These are phyloP conservation scores for Lagocephalus sceleratus DNA, from an alignment of 2,797 vertebrate genomes.

Conservation along the genomic window DNA sequence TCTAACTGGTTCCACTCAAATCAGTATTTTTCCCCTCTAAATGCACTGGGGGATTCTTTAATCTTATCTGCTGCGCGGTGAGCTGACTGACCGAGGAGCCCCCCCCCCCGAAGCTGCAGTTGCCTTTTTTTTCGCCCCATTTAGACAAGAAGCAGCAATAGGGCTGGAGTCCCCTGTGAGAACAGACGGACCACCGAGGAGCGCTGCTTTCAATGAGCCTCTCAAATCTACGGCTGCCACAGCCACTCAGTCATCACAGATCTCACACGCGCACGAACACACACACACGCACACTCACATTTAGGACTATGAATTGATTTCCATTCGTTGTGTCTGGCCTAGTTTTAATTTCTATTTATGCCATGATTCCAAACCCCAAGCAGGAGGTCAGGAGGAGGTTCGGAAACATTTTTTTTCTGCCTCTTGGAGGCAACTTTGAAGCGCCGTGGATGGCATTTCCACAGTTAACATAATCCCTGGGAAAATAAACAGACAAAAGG, in stretches of 20 bases:
- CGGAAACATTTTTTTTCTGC: slow-evolving; percentile 42
- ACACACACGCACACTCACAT: slow-evolving; percentile 21
- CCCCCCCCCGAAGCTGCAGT: slow-evolving; percentile 38
- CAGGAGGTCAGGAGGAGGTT: slow-evolving; percentile 3
- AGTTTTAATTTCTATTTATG: not conserved
- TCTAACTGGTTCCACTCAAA: not conserved
- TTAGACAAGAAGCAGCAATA: slow-evolving; percentile 59
- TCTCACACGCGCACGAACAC: slow-evolving; percentile 41
- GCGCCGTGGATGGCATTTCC: slow-evolving; percentile 33
- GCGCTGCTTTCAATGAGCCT: slow-evolving; percentile 56
- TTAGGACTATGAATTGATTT: not conserved
- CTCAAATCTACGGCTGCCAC: slow-evolving; percentile 68
- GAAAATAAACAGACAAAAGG: slow-evolving; percentile 68
- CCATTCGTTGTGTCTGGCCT: not conserved
- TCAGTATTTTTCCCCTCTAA: not conserved
- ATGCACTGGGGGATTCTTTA: not conserved
- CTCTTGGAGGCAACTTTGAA: slow-evolving; percentile 54
- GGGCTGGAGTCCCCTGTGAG: slow-evolving; percentile 69
- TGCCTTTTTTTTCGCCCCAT: slow-evolving; percentile 48
- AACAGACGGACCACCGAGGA: slow-evolving; percentile 75
- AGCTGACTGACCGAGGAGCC: slow-evolving; percentile 15
- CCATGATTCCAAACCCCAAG: not conserved
- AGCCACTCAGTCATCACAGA: slow-evolving; percentile 69
- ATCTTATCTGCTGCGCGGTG: slow-evolving; percentile 36
- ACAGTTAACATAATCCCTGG: slow-evolving; percentile 62